phyloP scores from a whole-genome alignment of 2,113 vertebrate genomes.

The Protobothrops mucrosquamatus region DNA sequence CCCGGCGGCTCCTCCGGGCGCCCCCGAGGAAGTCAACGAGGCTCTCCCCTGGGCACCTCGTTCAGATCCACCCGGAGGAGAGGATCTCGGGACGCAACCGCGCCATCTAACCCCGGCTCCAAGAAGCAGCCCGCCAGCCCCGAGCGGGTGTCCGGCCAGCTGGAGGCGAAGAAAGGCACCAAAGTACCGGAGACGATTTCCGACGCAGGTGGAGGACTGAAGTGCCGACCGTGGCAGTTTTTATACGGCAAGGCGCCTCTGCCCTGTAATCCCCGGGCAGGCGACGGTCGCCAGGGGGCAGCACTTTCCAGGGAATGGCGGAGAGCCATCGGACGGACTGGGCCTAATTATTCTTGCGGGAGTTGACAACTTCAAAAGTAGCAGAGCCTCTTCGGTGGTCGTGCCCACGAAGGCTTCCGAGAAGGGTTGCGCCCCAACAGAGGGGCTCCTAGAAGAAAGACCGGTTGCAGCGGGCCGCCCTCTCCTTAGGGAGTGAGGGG shows the following conservation, averaged over 20 bases:
- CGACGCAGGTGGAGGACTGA: neutral
- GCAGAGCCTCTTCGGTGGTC: neutral
- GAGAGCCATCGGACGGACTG: neutral
- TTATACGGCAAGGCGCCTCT: neutral
- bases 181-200: neutral
- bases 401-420: neutral
- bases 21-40: neutral
- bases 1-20: neutral
- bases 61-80: neutral
- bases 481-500: neutral
- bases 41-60: neutral
- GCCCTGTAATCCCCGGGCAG: neutral
- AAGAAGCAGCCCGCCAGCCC: neutral
- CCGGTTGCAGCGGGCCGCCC: neutral
- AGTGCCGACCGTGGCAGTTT: neutral
- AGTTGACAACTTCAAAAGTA: neutral
- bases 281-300: conserved; percentile 11
- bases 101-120: neutral
- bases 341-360: neutral
- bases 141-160: neutral
- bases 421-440: neutral
- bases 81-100: neutral
- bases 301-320: neutral
- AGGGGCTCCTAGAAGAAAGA: neutral
- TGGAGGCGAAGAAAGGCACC: neutral